phyloP scores from a whole-genome alignment of 2,113 vertebrate genomes.

The Collichthys lucidus region DNA sequence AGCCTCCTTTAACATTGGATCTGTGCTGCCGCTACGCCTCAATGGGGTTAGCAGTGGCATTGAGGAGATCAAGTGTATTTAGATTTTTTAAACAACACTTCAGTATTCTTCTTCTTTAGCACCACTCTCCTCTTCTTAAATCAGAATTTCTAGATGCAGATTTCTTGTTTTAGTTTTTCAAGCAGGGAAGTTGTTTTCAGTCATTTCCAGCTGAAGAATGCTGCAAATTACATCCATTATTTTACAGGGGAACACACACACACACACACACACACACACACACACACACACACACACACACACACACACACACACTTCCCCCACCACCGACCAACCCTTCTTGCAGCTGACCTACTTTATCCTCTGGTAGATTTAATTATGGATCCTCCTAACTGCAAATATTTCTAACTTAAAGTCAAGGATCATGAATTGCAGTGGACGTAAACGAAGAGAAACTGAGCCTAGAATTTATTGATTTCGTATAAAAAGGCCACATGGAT shows the following conservation, averaged over 20 bases:
- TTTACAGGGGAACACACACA: conserved; percentile 47
- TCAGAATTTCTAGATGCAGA: not conserved
- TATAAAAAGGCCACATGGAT: conserved; percentile 57
- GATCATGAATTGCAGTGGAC: conserved; percentile 49
- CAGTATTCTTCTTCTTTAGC: conserved; percentile 12
- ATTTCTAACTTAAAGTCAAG: conserved; percentile 72
- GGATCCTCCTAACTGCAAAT: conserved; percentile 62
- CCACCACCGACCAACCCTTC: conserved; percentile 47
- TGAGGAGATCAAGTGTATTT: conserved; percentile 77
- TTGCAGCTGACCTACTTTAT: conserved; percentile 68
- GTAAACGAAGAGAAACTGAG: conserved; percentile 62
- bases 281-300: conserved; percentile 33
- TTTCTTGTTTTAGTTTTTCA: not conserved
- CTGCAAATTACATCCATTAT: conserved; percentile 48
- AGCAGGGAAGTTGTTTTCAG: conserved; percentile 20
- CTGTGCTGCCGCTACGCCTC: conserved; percentile 61
- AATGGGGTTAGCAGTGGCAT: conserved; percentile 79
- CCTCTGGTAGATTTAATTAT: conserved; percentile 70
- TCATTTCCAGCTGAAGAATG: conserved; percentile 47
- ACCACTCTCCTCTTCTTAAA: not conserved
- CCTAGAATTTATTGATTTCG: conserved; percentile 63
- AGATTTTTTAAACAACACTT: conserved; percentile 56
- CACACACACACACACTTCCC: conserved; percentile 16
- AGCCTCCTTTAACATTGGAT: conserved; percentile 78
- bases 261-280: conserved; percentile 15